Evolutionary conservation across 2,797 vertebrate genomes (phyloP), one percentile per base, ranked within the genome.

Genomic region (Caiman crocodilus): DNA sequence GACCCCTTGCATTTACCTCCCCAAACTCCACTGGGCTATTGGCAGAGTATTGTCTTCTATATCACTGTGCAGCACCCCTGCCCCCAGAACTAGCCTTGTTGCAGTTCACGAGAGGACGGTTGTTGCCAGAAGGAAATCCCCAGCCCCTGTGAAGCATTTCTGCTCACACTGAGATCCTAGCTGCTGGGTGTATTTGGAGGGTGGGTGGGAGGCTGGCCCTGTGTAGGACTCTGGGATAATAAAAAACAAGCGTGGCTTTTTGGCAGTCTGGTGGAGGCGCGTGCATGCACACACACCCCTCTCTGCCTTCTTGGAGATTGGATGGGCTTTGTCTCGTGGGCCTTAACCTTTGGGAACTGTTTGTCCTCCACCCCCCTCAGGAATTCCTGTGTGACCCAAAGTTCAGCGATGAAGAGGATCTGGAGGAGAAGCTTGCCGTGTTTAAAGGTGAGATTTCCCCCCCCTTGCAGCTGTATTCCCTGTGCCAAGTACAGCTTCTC

Each of bases 311-410:
- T 15, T 14, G 32, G 69, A 42, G 35, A 14, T 71, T 23, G 20
- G 25, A 11, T 21, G 26, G 73, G 18, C 77, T 85, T 76, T 69
- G 21, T 50, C 42, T 50, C 55, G 85, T 87, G 18, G 14, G 32
- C 30, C 61, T 82, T 91, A 82, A 90, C 71, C 71, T 83, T n/a
- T 21, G 15, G 57, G 61, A 30, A n/a, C 15, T 65, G 2, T 17
- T 75, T 57, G 60, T 59, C 28, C 61, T 82, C 28, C 89, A 3
- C 9, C 59, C 84, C 5, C 83, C 81, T 25, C 76, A 99, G 99
- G 99, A 99, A 95, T 99, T 99, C 92, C 97, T 99, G 96, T 99
- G 98, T 94, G 99, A 99, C 97, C 99, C 99, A 90, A 99, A 99
- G 96, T 99, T 99, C 97, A 98, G 98, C 3, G 98, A 99, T 97